These are phyloP conservation scores for Glossophaga mutica DNA, from an alignment of 2,797 vertebrate species.

Conservation along the genomic window DNA sequence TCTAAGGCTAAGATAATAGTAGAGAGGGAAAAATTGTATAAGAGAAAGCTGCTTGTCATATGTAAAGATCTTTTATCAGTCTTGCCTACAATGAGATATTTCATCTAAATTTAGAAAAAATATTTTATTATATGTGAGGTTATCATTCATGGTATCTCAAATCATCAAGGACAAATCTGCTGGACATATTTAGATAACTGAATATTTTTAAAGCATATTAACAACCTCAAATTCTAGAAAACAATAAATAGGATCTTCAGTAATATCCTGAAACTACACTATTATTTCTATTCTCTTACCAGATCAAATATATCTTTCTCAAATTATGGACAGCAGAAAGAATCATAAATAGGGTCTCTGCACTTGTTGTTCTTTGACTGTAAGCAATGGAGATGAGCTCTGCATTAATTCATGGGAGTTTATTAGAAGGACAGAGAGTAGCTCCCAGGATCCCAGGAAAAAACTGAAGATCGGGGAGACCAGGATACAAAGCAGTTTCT, in stretches of 20 bases:
- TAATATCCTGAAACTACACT: background rate
- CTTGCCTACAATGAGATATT: conserved; percentile 27
- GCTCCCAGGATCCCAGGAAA: background rate
- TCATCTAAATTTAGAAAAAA: conserved; percentile 58
- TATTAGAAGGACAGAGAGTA: background rate
- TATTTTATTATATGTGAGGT: conserved; percentile 22
- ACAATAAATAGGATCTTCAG: background rate
- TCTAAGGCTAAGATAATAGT: conserved; percentile 62
- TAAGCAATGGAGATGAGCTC: background rate
- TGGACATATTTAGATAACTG: background rate
- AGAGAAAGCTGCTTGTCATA: conserved; percentile 67
- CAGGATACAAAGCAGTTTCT: background rate
- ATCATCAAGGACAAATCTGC: background rate
- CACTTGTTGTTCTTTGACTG: background rate
- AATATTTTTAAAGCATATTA: background rate
- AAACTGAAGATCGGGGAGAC: background rate
- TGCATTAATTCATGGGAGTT: background rate
- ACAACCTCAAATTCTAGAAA: background rate
- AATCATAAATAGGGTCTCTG: background rate
- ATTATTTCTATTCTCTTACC: background rate
- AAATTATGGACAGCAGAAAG: background rate
- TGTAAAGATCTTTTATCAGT: conserved; percentile 14
- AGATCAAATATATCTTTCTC: background rate
- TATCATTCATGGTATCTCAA: background rate
- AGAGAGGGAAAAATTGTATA: conserved; percentile 37